These are phyloP conservation scores for Nemotelus nigrinus DNA, from an alignment of 2,888 invertebrate species.

Conservation along the genomic window DNA sequence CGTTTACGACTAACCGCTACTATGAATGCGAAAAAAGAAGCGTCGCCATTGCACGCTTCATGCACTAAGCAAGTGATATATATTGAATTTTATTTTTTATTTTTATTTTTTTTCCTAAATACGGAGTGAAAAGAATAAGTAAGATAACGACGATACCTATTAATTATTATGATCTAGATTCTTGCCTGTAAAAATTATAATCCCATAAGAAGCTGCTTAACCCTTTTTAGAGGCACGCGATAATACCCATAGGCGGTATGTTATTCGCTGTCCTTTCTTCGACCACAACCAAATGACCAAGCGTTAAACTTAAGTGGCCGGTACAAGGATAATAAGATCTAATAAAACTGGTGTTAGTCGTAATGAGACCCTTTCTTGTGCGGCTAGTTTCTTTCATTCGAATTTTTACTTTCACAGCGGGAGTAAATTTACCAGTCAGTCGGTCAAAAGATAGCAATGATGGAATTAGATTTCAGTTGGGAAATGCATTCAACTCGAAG, in stretches of 20 bases:
- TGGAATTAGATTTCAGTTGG: no score
- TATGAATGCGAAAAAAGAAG: no score
- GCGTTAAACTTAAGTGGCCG: neutral
- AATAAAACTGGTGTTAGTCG: constrained; percentile 12
- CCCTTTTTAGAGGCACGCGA: constrained; percentile 17
- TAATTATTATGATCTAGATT: neutral
- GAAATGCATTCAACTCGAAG: no score
- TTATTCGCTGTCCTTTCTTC: constrained; percentile 2
- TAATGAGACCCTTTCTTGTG: constrained; percentile 1
- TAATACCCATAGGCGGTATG: constrained; percentile 31
- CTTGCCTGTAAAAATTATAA: constrained; percentile 1
- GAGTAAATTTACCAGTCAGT: neutral
- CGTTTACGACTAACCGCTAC: no score
- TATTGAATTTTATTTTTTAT: no score
- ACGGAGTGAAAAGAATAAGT: no score
- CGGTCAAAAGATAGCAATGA: neutral
- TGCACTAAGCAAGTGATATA: no score
- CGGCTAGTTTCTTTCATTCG: neutral
- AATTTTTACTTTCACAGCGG: neutral
- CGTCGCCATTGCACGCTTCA: no score
- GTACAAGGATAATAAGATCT: constrained; percentile 20
- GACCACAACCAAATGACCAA: neutral
- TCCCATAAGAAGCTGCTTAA: neutral
- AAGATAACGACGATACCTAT: neutral
- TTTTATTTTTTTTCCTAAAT: no score